Conservation (phyloP, 2,888 invertebrate species). For the Azorinus chamasolen region DNA sequence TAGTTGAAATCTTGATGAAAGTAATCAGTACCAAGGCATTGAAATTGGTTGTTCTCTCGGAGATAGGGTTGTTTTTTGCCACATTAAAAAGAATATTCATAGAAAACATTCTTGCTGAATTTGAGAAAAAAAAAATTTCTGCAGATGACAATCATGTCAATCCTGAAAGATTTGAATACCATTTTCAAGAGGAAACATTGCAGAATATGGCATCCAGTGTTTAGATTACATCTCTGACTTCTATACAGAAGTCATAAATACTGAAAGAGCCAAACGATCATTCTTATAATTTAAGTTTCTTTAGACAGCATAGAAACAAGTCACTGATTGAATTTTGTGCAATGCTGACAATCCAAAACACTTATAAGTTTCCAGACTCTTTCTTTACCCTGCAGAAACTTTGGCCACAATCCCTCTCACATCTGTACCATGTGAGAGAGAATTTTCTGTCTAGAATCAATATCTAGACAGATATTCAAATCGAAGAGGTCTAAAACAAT, state of each 20-base stretch:
- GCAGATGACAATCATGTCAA: slow-evolving; percentile 22
- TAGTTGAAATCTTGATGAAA: neutral
- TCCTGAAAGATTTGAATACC: slow-evolving; percentile 23
- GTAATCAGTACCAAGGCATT: neutral
- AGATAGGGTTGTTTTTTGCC: slow-evolving; percentile 9
- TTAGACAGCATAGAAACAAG: slow-evolving; percentile 29
- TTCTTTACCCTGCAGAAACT: slow-evolving; percentile 23
- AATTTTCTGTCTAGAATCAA: slow-evolving; percentile 38
- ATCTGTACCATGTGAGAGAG: slow-evolving; percentile 50
- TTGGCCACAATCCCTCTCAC: slow-evolving; percentile 42
- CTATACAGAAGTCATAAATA: slow-evolving; percentile 16
- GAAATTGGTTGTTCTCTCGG: slow-evolving; percentile 8
- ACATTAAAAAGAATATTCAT: slow-evolving; percentile 21
- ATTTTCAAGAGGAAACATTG: slow-evolving; percentile 3
- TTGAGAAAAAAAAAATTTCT: slow-evolving; percentile 35
- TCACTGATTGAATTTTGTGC: slow-evolving; percentile 18
- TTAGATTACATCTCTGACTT: slow-evolving; percentile 22
- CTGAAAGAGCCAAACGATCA: slow-evolving; percentile 3
- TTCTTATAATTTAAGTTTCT: slow-evolving; percentile 41
- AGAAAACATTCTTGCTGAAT: slow-evolving; percentile 25
- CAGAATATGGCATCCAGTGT: slow-evolving; percentile 17
- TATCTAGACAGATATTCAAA: slow-evolving; percentile 19
- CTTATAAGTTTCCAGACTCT: slow-evolving; percentile 36
- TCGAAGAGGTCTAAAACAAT: slow-evolving; percentile 20
- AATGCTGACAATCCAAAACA: slow-evolving; percentile 6